Conservation (phyloP, 2,888 invertebrate genomes). For the Parasteatoda lunata region DNA sequence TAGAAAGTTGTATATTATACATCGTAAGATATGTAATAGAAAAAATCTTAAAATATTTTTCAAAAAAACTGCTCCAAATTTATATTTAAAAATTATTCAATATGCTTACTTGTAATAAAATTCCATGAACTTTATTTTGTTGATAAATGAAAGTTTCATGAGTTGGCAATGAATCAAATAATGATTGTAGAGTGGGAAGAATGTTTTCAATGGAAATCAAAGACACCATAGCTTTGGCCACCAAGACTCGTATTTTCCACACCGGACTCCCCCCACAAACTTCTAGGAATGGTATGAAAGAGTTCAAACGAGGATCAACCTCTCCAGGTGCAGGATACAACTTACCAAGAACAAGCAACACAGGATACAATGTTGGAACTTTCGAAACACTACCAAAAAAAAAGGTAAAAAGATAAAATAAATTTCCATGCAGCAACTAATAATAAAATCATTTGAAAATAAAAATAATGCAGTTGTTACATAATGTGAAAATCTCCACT, state of each 20-base stretch:
- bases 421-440: background rate
- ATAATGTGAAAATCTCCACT: background rate
- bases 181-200: constrained; percentile 65
- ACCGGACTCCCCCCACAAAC: constrained; percentile 81
- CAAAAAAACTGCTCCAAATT: too few species aligned
- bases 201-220: constrained; percentile 76
- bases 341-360: constrained; percentile 84
- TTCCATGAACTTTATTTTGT: constrained; percentile 62
- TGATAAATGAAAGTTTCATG: background rate
- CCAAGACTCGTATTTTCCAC: constrained; percentile 82
- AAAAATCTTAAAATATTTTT: background rate
- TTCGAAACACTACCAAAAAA: constrained; percentile 26
- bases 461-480: too few species aligned
- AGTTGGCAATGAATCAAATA: constrained; percentile 27
- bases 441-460: background rate
- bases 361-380: constrained; percentile 83
- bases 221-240: constrained; percentile 82
- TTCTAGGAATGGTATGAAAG: constrained; percentile 81
- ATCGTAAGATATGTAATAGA: background rate
- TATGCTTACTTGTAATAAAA: constrained; percentile 52
- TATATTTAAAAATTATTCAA: too few species aligned
- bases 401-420: background rate
- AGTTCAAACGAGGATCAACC: constrained; percentile 81
- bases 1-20: background rate
- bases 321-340: constrained; percentile 85